Percentiles rank a stretch among this genome's conserved stretches.
Conservation (phyloP, 2,888 invertebrate species). For the Hemistola chrysoprasaria region DNA sequence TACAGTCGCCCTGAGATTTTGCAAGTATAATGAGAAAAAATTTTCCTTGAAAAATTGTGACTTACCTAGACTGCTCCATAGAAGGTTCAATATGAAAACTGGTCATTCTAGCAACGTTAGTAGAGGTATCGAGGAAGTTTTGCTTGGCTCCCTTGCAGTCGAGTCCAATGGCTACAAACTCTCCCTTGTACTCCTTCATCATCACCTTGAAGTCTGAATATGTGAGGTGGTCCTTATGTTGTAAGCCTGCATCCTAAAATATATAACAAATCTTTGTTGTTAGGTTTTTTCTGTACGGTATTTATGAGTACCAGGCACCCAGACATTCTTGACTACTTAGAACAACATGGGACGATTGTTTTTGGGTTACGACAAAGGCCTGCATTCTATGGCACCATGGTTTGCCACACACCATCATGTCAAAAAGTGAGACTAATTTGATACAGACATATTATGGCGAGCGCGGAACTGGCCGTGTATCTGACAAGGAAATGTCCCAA, state of each 20-base stretch:
- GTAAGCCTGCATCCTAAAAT: constrained; percentile 91
- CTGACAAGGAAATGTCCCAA: too few relatives aligned
- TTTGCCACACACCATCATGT: too few relatives aligned
- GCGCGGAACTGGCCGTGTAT: too few relatives aligned
- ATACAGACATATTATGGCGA: too few relatives aligned
- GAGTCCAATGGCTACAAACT: constrained; percentile 96
- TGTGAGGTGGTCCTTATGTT: constrained; percentile 94
- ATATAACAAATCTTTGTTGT: neutral
- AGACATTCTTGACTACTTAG: too few relatives aligned
- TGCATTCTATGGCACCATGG: too few relatives aligned
- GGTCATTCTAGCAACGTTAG: constrained; percentile 97
- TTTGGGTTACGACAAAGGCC: too few relatives aligned
- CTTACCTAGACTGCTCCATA: constrained; percentile 84
- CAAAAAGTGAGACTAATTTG: too few relatives aligned
- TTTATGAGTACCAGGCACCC: too few relatives aligned
- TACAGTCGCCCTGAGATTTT: too few relatives aligned
- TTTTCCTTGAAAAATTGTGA: neutral
- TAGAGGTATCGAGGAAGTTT: constrained; percentile 96
- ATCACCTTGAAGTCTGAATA: constrained; percentile 96
- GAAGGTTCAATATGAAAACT: constrained; percentile 95
- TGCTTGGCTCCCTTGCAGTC: constrained; percentile 98
- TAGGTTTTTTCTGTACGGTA: too few relatives aligned
- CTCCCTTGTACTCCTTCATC: constrained; percentile 98
- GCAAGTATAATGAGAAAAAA: constrained; percentile 1
- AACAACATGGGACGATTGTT: too few relatives aligned